phyloP scores from a whole-genome alignment of 64 coral and sea anemone species.

The Actinia equina region DNA sequence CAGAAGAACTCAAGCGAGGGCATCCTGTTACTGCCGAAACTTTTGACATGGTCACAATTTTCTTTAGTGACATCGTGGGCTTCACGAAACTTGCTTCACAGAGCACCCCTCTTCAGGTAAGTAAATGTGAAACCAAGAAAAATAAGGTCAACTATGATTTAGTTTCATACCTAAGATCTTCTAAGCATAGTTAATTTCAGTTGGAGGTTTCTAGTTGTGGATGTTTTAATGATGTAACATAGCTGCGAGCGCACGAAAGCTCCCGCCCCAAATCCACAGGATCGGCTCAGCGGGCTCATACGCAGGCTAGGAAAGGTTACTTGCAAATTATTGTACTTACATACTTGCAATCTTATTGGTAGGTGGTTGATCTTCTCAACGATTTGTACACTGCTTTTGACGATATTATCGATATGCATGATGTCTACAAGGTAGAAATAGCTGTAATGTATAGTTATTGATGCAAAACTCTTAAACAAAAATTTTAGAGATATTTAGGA shows the following conservation, averaged over 20 bases:
- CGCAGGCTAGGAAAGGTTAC: not conserved
- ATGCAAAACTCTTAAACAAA: too few species aligned
- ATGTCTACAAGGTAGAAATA: conserved; percentile 80
- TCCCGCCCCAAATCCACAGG: too few species aligned
- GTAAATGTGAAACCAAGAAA: not conserved
- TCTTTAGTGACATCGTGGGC: conserved; percentile 86
- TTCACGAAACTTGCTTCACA: conserved; percentile 69
- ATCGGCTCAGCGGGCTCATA: too few species aligned
- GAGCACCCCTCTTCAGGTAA: conserved; percentile 79
- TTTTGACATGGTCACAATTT: conserved; percentile 82
- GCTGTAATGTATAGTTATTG: not conserved
- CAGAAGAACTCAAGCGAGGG: conserved; percentile 81
- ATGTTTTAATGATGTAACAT: too few species aligned
- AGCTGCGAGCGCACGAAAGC: too few species aligned
- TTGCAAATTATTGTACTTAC: not conserved
- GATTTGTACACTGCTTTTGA: conserved; percentile 83
- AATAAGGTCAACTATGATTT: too few species aligned
- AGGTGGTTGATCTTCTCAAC: conserved; percentile 87
- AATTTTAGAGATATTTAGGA: too few species aligned
- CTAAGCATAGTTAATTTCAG: too few species aligned
- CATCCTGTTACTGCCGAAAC: conserved; percentile 75
- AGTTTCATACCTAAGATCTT: too few species aligned
- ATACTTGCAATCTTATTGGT: conserved; percentile 9
- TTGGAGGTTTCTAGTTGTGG: too few species aligned
- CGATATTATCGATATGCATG: conserved; percentile 71